phyloP scores from a whole-genome alignment of 2,888 invertebrate species.

The Campoplex nolae region DNA sequence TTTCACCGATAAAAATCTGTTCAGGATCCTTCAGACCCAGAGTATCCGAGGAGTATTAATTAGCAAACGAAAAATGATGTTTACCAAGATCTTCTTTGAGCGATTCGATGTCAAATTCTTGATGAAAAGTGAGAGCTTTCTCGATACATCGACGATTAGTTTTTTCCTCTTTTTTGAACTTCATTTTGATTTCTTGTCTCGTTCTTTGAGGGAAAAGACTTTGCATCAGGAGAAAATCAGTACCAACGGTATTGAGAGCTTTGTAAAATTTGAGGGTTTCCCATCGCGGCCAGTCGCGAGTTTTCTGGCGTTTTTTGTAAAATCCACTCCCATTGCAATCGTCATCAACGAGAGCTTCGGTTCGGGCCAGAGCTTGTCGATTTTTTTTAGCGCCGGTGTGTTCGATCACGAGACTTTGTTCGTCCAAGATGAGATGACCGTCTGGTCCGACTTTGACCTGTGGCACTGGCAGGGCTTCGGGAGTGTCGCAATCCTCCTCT shows the following conservation, averaged over 20 bases:
- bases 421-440: slow-evolving; percentile 94
- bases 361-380: slow-evolving; percentile 88
- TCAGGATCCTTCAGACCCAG: neutral
- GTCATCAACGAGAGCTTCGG: slow-evolving; percentile 89
- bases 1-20: too few species aligned
- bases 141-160: slow-evolving; percentile 90
- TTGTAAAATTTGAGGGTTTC: slow-evolving; percentile 97
- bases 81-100: slow-evolving; percentile 87
- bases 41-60: neutral
- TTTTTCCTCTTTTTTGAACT: slow-evolving; percentile 97
- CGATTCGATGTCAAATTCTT: slow-evolving; percentile 89
- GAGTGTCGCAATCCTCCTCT: slow-evolving; percentile 80
- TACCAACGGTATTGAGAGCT: slow-evolving; percentile 95
- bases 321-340: slow-evolving; percentile 86
- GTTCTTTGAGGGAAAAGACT: slow-evolving; percentile 92
- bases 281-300: slow-evolving; percentile 90
- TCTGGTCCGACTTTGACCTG: slow-evolving; percentile 94
- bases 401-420: slow-evolving; percentile 93
- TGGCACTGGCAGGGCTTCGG: slow-evolving; percentile 89
- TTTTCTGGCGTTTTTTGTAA: slow-evolving; percentile 89
- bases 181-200: slow-evolving; percentile 93
- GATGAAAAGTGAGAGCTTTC: slow-evolving; percentile 90
- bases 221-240: slow-evolving; percentile 96
- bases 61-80: neutral
- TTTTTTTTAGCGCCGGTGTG: slow-evolving; percentile 88